Evolutionary conservation across 2,888 invertebrate species (phyloP).

Genomic region (Agrotis ipsilon): DNA sequence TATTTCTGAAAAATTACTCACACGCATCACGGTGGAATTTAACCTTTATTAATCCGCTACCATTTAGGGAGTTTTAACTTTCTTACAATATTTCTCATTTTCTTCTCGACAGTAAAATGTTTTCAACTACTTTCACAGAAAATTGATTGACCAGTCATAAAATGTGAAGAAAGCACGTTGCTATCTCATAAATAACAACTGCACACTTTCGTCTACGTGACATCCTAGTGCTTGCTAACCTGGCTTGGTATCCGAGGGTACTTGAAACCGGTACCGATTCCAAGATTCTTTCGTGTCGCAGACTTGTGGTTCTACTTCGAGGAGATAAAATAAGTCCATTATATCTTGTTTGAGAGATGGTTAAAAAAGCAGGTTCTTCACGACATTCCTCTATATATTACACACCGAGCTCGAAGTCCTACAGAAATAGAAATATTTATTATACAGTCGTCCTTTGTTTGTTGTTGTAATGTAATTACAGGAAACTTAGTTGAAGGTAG

Average conservation of each 20-base stretch:
- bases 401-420: slow-evolving; percentile 2
- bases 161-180: slow-evolving; percentile 40
- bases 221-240: slow-evolving; percentile 15
- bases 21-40: not conserved
- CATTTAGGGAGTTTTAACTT: not conserved
- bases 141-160: slow-evolving; percentile 21
- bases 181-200: slow-evolving; percentile 22
- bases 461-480: slow-evolving; percentile 39
- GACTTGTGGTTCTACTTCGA: slow-evolving; percentile 28
- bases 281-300: slow-evolving; percentile 42
- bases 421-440: slow-evolving; percentile 28
- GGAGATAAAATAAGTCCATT: slow-evolving; percentile 40
- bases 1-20: not conserved
- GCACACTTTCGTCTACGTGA: slow-evolving; percentile 45
- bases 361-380: slow-evolving; percentile 32
- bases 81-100: not conserved
- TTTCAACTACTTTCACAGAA: slow-evolving; percentile 11
- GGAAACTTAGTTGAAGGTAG: slow-evolving; percentile 54
- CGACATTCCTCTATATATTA: slow-evolving; percentile 19
- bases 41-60: not conserved
- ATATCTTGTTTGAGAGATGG: slow-evolving; percentile 33
- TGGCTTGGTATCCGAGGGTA: slow-evolving; percentile 13
- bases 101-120: not conserved
- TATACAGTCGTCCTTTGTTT: slow-evolving; percentile 43
- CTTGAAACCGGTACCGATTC: slow-evolving; percentile 50